Evolutionary conservation across 2,797 vertebrate genomes (phyloP).

Genomic region (Lophotriccus pileatus): DNA sequence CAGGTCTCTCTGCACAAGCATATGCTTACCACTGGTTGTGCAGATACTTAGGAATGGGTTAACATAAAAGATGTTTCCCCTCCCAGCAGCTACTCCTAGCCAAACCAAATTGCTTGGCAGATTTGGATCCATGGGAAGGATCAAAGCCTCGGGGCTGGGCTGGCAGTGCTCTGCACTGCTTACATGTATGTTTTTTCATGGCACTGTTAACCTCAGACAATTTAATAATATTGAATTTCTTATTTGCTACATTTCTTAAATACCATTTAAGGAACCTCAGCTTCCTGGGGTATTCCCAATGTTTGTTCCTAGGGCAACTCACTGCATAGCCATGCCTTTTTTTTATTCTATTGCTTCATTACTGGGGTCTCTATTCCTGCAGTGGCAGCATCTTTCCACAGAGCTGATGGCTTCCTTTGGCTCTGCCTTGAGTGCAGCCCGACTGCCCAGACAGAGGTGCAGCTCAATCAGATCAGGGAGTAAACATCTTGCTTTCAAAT

Average conservation of each 20-base stretch:
- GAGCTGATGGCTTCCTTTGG: not conserved
- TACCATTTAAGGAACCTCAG: not conserved
- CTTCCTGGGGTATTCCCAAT: not conserved
- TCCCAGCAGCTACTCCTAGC: not conserved
- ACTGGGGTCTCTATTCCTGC: not conserved
- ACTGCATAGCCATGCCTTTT: accelerated
- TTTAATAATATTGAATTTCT: not conserved
- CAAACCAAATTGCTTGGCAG: conserved; percentile 2
- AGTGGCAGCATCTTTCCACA: not conserved
- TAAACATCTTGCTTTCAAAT: not conserved
- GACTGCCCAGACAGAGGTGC: not conserved
- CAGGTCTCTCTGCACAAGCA: not conserved
- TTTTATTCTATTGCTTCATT: not conserved
- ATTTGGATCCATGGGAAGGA: not conserved
- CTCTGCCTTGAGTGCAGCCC: not conserved
- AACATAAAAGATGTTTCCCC: not conserved
- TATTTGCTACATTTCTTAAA: conserved; percentile 23
- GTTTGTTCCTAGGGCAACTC: not conserved
- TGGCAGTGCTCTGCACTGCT: not conserved
- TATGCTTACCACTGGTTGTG: not conserved
- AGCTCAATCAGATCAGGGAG: not conserved
- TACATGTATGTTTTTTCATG: not conserved
- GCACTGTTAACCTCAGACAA: not conserved
- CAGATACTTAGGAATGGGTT: not conserved
- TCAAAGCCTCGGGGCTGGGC: not conserved